Evolutionary conservation across 2,888 invertebrate species (phyloP).

Genomic region (Busseola fusca): DNA sequence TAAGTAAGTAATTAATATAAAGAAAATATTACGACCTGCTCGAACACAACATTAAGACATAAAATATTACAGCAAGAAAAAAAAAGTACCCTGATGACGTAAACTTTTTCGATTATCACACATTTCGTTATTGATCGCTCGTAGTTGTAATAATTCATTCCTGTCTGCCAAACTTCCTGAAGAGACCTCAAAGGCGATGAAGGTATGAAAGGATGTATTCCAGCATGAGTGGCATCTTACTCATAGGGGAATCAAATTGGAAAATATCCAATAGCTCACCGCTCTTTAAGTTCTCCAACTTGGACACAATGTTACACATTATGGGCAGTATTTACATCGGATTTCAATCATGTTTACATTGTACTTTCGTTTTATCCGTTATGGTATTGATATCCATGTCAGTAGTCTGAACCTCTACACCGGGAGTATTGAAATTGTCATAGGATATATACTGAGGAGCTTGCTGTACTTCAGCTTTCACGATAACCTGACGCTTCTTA

Average conservation of each 20-base stretch:
- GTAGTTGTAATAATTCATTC: conserved; percentile 81
- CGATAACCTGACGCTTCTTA: conserved; percentile 93
- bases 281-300: conserved; percentile 61
- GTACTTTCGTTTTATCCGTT: conserved; percentile 80
- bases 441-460: conserved; percentile 95
- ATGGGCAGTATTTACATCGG: conserved; percentile 58
- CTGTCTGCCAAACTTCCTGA: conserved; percentile 76
- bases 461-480: conserved; percentile 91
- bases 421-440: conserved; percentile 83
- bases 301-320: conserved; percentile 53
- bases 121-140: conserved; percentile 81
- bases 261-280: conserved; percentile 67
- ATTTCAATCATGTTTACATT: conserved; percentile 73
- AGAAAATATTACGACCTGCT: conserved; percentile 24
- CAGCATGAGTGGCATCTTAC: conserved; percentile 75
- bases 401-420: conserved; percentile 80
- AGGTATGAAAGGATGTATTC: conserved; percentile 74
- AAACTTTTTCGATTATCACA: conserved; percentile 83
- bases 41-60: conserved; percentile 39
- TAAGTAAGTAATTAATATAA: conserved; percentile 34
- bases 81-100: conserved; percentile 67
- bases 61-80: conserved; percentile 61
- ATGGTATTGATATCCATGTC: conserved; percentile 86
- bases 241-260: conserved; percentile 73
- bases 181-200: conserved; percentile 76